phyloP scores from a whole-genome alignment of 1,140 invertebrate species.

The Homarus americanus region DNA sequence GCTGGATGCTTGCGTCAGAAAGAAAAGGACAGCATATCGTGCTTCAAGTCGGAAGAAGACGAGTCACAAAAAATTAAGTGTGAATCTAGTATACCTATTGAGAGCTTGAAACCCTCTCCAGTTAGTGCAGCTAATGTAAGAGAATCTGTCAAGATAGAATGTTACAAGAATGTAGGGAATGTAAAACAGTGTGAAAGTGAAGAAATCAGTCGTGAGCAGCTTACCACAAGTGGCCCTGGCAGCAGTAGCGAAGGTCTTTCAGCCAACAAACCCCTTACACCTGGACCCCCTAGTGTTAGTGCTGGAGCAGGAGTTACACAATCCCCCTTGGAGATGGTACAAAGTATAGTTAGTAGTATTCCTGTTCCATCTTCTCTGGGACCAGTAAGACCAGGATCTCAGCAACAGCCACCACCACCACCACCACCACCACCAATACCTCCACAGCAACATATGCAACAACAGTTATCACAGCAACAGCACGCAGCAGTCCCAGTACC shows the following conservation, averaged over 20 bases:
- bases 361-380: conserved; percentile 80
- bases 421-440: conserved; percentile 81
- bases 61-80: conserved; percentile 39
- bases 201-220: conserved; percentile 52
- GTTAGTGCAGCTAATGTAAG: conserved; percentile 40
- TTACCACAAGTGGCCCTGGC: background rate
- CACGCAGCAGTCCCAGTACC: conserved; percentile 81
- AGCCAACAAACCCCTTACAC: conserved; percentile 72
- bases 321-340: conserved; percentile 88
- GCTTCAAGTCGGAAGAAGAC: conserved; percentile 39
- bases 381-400: conserved; percentile 28
- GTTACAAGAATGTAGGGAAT: conserved; percentile 34
- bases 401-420: conserved; percentile 30
- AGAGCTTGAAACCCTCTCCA: conserved; percentile 40
- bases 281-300: conserved; percentile 69
- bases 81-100: conserved; percentile 46
- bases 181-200: conserved; percentile 47
- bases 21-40: conserved; percentile 15
- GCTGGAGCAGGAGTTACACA: conserved; percentile 79
- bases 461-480: conserved; percentile 77
- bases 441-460: conserved; percentile 81
- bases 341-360: conserved; percentile 88
- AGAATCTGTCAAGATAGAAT: conserved; percentile 53
- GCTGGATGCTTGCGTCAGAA: conserved; percentile 42
- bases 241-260: conserved; percentile 32